phyloP scores from a whole-genome alignment of 2,113 vertebrate genomes.

The Anhinga rufa region DNA sequence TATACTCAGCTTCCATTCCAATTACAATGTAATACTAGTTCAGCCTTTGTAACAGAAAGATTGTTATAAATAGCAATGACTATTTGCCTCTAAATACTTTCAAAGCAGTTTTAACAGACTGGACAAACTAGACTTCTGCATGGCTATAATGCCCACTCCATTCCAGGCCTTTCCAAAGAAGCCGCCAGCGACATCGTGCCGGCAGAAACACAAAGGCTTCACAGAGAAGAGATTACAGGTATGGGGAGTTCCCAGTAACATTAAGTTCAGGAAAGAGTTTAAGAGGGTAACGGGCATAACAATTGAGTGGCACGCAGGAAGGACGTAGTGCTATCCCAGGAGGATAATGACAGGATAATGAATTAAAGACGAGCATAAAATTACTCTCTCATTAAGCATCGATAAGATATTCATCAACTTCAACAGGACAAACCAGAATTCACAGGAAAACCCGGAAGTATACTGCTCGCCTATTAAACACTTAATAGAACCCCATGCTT shows the following conservation, averaged over 20 bases:
- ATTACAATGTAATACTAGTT: background rate
- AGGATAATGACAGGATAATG: background rate
- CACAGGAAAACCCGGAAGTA: background rate
- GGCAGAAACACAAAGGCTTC: background rate
- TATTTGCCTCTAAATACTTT: background rate
- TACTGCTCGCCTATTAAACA: background rate
- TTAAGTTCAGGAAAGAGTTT: background rate
- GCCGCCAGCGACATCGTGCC: accelerated
- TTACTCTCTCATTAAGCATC: background rate
- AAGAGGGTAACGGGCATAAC: background rate
- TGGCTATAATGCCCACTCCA: accelerated
- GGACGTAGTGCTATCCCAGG: background rate
- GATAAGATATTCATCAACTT: background rate
- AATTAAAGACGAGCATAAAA: background rate
- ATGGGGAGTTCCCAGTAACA: background rate
- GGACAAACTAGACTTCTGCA: background rate
- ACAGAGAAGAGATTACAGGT: background rate
- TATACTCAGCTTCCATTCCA: background rate
- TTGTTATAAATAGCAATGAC: background rate
- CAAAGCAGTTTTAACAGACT: background rate
- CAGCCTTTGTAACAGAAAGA: background rate
- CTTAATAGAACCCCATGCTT: accelerated
- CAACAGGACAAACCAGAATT: background rate
- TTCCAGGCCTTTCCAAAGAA: background rate
- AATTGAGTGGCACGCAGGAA: background rate